These are phyloP conservation scores for Tipula vernalis DNA, from an alignment of 2,888 invertebrate genomes.

Conservation along the genomic window DNA sequence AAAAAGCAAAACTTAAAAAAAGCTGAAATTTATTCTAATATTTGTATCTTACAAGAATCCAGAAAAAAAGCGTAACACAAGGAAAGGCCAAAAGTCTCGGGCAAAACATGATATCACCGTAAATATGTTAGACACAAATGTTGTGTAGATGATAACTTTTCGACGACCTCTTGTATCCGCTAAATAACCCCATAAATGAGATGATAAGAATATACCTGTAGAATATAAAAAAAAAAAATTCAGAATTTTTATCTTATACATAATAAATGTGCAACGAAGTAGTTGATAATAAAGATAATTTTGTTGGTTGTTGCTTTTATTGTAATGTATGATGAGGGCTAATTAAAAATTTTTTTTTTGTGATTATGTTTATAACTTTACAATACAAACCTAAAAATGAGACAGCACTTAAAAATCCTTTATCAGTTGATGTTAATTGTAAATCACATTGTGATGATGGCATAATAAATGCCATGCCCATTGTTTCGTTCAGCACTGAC, in stretches of 20 bases:
- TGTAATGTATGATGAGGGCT: neutral
- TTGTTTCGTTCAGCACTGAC: conserved; percentile 56
- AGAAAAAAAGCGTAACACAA: conserved; percentile 39
- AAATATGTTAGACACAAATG: conserved; percentile 36
- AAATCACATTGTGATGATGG: conserved; percentile 61
- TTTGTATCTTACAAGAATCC: conserved; percentile 38
- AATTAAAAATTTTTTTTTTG: neutral
- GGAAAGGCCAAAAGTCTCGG: conserved; percentile 39
- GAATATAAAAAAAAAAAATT: conserved; percentile 9
- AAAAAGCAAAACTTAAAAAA: no score
- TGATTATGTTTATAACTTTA: neutral
- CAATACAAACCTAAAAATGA: conserved; percentile 45
- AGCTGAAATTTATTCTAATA: neutral
- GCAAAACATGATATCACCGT: conserved; percentile 40
- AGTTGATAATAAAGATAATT: neutral
- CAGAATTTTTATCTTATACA: no score
- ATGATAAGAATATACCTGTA: conserved; percentile 41
- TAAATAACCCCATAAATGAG: conserved; percentile 45
- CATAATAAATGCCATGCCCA: conserved; percentile 53
- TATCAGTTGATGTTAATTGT: conserved; percentile 40
- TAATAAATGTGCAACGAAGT: neutral
- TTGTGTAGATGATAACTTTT: conserved; percentile 37
- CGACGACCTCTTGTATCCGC: conserved; percentile 43
- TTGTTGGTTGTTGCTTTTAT: neutral
- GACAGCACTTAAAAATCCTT: conserved; percentile 51